A percentile compares a stretch with the other conserved stretches of the same genome.
phyloP scores from a whole-genome alignment of 2,888 invertebrate species.

The Podabrus alpinus region DNA sequence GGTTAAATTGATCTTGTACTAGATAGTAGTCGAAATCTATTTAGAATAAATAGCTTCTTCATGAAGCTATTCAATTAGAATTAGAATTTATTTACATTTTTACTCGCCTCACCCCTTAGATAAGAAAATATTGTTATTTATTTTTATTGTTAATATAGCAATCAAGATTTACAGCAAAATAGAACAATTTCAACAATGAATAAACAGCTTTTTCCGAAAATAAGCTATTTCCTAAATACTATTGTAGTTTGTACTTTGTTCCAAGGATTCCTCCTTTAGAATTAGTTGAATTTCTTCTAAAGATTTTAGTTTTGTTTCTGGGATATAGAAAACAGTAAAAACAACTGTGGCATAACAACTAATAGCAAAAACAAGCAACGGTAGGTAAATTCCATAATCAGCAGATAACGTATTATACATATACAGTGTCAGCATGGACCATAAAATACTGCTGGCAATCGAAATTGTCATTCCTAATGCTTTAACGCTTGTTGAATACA shows the following conservation, averaged over 20 bases:
- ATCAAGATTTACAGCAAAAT: no score
- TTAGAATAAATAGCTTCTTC: no score
- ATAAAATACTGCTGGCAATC: neutral
- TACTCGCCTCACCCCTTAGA: no score
- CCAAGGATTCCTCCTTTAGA: neutral
- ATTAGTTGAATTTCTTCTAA: slow-evolving; percentile 2
- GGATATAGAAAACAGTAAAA: neutral
- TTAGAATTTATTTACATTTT: no score
- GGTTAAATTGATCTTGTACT: no score
- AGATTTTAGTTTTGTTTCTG: neutral
- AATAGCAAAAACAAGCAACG: neutral
- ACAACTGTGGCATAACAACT: neutral
- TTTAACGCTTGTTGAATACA: neutral
- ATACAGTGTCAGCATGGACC: neutral
- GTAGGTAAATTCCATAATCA: neutral
- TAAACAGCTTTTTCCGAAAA: no score
- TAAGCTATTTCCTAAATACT: neutral
- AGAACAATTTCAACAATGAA: no score
- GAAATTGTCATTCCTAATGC: neutral
- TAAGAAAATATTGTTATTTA: no score
- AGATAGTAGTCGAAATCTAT: no score
- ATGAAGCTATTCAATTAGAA: no score
- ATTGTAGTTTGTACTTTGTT: neutral
- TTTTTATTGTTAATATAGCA: no score
- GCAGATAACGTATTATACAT: neutral